Base-by-base conservation (phyloP, 2,888 invertebrate species). In the Agapostemon virescens region DNA sequence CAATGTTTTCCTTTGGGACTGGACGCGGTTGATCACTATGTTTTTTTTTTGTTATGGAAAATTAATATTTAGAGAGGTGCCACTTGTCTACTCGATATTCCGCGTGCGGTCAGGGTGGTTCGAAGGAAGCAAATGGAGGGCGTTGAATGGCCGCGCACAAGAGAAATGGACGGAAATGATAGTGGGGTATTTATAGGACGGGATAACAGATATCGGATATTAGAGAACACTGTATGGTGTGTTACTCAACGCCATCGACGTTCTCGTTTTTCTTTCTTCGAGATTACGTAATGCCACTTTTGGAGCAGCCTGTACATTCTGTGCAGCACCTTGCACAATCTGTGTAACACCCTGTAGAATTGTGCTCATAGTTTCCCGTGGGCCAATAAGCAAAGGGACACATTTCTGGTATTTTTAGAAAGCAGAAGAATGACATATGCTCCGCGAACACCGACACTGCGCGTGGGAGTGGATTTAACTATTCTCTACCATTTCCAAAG, bases 31-130 rank as follows among this genome's bases (percentile, higher is more conserved):
- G 23, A n/a, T 30, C 26, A 36, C 30, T 30, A 52, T 52, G n/a
- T n/a, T n/a, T n/a, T n/a, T n/a, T 78, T 55, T 78, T 68, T 49
- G 61, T n/a, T n/a, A 40, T 11, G 45, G 58, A 40, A 55, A 67
- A 77, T 52, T 71, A 45, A 45, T 64, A 61, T n/a, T 17, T 36
- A 13, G 15, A 36, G 55, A 42, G 40, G 26, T 78, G 33, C 9
- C 63, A 64, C 77, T 77, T 77, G 69, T 7, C 55, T 26, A 7
- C 36, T 38, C 58, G 30, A 58, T 69, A 69, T 30, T 58, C 15
- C 15, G 69, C 42, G 58, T 66, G 69, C 64, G 66, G 38, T n/a
- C 40, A 52, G 52, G 15, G 40, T n/a, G 73, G 67, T 23, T 49
- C 17, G 23, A 52, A 20, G 61, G 36, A 49, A 79, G 78, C 20